Base-by-base conservation (phyloP, 2,113 vertebrate genomes). In the Antigone vipio region DNA sequence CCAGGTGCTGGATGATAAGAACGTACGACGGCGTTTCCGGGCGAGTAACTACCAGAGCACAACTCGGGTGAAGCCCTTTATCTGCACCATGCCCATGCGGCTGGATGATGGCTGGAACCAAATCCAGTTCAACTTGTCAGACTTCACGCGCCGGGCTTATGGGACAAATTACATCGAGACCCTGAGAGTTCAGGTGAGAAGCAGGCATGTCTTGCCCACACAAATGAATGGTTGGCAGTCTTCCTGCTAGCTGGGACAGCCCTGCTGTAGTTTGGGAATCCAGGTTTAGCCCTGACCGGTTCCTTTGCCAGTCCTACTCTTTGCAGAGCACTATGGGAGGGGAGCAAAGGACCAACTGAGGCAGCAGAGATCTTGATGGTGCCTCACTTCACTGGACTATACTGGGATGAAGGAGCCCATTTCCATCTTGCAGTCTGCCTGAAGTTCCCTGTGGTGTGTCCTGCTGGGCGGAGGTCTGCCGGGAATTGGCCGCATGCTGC, bases 61-160 rank as follows among this genome's bases (percentile, higher is more conserved):
- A 0, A 99, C 99, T 0, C 98, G 99, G 3, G 99, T 99, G 82
- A 99, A 99, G 84, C 99, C 99, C 2, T 99, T 99, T 96, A 99
- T 99, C 98, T 99, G 99, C 85, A 99, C 99, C 60, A 99, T 99
- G 99, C 99, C 99, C 53, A 99, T 99, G 99, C 96, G 99, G 53
- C 98, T 99, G 89, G 99, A 99, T 0, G 99, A 99, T 0, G 99
- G 99, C 97, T 99, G 99, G 99, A 99, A 99, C 97, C 99, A 99
- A 97, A 99, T 99, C 83, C 99, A 99, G 98, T 99, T 99, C 97
- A 99, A 99, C 97, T 97, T 99, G 52, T 99, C 99, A 0, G 99
- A 99, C 88, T 99, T 99, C 97, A 99, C 99, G 1, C 98, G 99
- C 49, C 98, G 99, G 10, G 99, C 99, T 0, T 99, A 99, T 0